A percentile compares a stretch with the other conserved stretches of the same genome.
Evolutionary conservation across 2,797 vertebrate genomes (phyloP).

Genomic region (Phaenicophaeus curvirostris): DNA sequence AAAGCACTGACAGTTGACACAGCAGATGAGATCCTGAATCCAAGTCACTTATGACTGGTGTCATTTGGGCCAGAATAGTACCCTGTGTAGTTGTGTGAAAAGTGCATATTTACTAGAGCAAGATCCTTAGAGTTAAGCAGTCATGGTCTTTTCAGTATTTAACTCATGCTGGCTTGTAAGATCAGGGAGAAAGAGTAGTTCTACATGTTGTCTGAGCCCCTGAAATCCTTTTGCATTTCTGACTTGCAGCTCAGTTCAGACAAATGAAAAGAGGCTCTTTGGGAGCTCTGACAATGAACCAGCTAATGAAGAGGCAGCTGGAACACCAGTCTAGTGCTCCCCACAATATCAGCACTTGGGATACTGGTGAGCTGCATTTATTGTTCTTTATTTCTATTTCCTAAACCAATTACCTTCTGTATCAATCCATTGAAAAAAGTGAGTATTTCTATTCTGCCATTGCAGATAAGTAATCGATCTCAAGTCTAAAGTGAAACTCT

Average conservation of each 20-base stretch:
- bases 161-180: neutral
- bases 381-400: conserved; percentile 68
- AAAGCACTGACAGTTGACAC: neutral
- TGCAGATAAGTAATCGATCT: neutral
- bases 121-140: neutral
- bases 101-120: neutral
- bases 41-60: neutral
- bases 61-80: neutral
- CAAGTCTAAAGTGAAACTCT: neutral
- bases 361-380: conserved; percentile 87
- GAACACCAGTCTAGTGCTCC: conserved; percentile 98
- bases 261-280: conserved; percentile 97
- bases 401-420: conserved; percentile 49
- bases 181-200: conserved; percentile 28
- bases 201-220: conserved; percentile 63
- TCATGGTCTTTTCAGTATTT: neutral
- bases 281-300: conserved; percentile 96
- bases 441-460: conserved; percentile 27
- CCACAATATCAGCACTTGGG: conserved; percentile 98
- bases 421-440: neutral
- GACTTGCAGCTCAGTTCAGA: conserved; percentile 93
- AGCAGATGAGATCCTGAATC: neutral
- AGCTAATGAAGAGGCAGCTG: conserved; percentile 98
- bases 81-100: neutral
- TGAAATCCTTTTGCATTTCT: conserved; percentile 74